phyloP scores from a whole-genome alignment of 2,113 vertebrate genomes.

The Pituophis catenifer region DNA sequence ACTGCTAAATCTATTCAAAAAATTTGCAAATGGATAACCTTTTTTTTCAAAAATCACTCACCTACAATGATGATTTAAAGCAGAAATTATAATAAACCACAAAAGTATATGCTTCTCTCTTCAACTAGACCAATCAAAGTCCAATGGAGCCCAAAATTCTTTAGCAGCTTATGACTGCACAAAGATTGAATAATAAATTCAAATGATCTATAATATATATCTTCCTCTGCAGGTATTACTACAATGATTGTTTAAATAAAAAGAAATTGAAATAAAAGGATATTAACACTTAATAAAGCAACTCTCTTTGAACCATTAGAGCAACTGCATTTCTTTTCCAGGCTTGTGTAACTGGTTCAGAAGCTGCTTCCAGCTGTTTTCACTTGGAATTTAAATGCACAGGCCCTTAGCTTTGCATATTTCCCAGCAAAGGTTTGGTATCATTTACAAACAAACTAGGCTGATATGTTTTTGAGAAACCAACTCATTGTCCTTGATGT shows the following conservation, averaged over 20 bases:
- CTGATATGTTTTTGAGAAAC: background rate
- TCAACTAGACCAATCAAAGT: background rate
- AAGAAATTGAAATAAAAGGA: background rate
- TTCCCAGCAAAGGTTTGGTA: background rate
- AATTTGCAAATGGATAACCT: background rate
- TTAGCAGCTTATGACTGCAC: constrained; percentile 24
- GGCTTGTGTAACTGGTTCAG: background rate
- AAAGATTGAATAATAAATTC: background rate
- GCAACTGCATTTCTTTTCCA: background rate
- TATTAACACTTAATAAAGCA: background rate
- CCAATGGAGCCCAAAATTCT: background rate
- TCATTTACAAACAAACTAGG: no score
- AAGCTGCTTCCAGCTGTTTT: background rate
- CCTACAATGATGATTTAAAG: background rate
- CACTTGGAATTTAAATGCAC: background rate
- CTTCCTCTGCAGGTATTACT: constrained; percentile 15
- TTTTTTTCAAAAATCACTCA: background rate
- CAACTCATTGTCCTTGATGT: background rate
- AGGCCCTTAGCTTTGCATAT: background rate
- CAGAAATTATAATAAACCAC: constrained; percentile 22
- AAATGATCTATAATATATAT: constrained; percentile 5
- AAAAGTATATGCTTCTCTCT: constrained; percentile 1
- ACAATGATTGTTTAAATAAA: background rate
- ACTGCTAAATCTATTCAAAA: background rate
- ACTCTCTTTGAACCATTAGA: background rate